Conservation (phyloP, 1,140 invertebrate genomes). For the Cyrtorhinus lividipennis region DNA sequence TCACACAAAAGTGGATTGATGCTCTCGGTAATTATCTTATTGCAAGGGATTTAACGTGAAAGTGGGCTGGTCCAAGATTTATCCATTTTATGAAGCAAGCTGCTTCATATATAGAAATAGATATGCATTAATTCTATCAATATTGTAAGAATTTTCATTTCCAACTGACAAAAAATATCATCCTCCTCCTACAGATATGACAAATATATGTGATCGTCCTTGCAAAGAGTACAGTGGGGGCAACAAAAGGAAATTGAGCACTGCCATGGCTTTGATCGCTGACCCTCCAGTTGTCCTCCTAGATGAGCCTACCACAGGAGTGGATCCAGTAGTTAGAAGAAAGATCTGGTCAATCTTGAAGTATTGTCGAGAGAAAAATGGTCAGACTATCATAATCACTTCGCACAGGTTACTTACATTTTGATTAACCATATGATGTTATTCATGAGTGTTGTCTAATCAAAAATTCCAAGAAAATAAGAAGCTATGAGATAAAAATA, state of each 20-base stretch:
- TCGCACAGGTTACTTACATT: constrained; percentile 43
- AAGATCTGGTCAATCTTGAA: constrained; percentile 62
- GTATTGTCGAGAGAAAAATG: constrained; percentile 39
- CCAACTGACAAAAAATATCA: no score
- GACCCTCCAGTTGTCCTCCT: constrained; percentile 79
- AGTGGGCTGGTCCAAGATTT: no score
- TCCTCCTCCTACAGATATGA: constrained; percentile 15
- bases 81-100: no score
- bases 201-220: constrained; percentile 21
- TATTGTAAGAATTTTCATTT: no score
- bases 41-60: no score
- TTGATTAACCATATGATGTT: no score
- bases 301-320: constrained; percentile 67
- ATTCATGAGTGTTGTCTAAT: no score
- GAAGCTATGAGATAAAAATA: no score
- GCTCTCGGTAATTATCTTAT: constrained; percentile 28
- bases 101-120: no score
- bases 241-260: constrained; percentile 87
- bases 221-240: constrained; percentile 52
- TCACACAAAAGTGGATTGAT: constrained; percentile 38
- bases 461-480: no score
- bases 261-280: constrained; percentile 80
- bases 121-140: no score
- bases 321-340: constrained; percentile 59
- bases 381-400: constrained; percentile 53